A percentile compares a stretch with the other conserved stretches of the same genome.
Conservation (phyloP, 2,797 vertebrate genomes). For the Acomys russatus region DNA sequence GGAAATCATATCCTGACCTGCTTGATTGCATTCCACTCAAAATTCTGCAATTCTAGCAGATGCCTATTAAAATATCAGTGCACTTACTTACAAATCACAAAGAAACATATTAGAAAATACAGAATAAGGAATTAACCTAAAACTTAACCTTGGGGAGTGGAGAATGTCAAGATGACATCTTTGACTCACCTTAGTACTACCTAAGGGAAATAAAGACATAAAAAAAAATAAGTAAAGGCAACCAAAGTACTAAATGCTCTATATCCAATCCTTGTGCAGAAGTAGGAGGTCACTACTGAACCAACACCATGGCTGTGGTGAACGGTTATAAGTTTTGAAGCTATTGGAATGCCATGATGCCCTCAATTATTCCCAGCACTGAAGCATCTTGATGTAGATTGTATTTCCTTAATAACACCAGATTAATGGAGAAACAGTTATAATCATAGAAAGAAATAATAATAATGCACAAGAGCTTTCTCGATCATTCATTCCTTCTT, state of each 20-base stretch:
- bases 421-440: not conserved
- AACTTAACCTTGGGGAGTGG: not conserved
- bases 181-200: not conserved
- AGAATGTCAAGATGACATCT: not conserved
- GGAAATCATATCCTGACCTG: slow-evolving; percentile 67
- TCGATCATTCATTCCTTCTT: not conserved
- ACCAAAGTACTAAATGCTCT: not conserved
- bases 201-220: not conserved
- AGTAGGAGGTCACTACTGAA: not conserved
- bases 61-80: slow-evolving; percentile 34
- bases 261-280: not conserved
- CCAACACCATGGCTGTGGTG: not conserved
- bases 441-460: not conserved
- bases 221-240: not conserved
- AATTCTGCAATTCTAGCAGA: slow-evolving; percentile 50
- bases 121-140: slow-evolving; percentile 36
- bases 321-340: not conserved
- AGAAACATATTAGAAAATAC: slow-evolving; percentile 7
- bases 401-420: not conserved
- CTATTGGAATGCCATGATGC: not conserved
- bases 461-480: not conserved
- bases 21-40: slow-evolving; percentile 73
- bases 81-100: slow-evolving; percentile 28
- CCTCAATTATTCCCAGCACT: not conserved
- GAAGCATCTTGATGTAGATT: not conserved